Evolutionary conservation across 2,113 vertebrate species (phyloP), one percentile per base, ranked within the genome.

Genomic region (Chloroceryle aenea): DNA sequence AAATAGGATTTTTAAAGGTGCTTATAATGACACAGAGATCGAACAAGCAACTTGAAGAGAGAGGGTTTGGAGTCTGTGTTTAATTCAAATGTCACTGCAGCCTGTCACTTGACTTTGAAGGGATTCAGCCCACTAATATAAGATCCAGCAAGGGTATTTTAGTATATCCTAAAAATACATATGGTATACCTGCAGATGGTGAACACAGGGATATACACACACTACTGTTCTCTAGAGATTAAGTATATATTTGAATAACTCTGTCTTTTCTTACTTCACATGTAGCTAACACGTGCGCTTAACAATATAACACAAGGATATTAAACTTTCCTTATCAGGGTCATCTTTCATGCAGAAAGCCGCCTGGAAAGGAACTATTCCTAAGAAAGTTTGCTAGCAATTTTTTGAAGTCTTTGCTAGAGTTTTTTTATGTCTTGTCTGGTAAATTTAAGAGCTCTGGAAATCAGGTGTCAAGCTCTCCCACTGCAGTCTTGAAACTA

Each of bases 1-100:
- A 88, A 72, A 81, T 6, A 61, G 12, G 45, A 61, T 76, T 81
- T 48, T 76, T 56, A 55, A 43, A 62, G 36, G 34, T 55, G 25
- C 32, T 21, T 50, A 2, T 45, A 36, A 43, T 8, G 22, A 68
- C 47, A 64, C 5, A 10, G 17, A 63, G 20, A 23, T 14, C 12
- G 58, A 89, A 66, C 0, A 2, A 59, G 34, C 14, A 72, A 3
- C 50, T 6, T 1, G 0, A 30, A 32, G 25, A 53, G 16, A 25
- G 22, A 7, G 2, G 22, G 43, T 20, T 66, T 36, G 26, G 3
- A 0, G 34, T 38, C 73, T 26, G 9, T n/a, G 19, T 84, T 50
- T 21, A 71, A 56, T 77, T 52, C 53, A n/a, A 11, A 18, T 2
- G 1, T 20, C 9, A 26, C 20, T 25, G 30, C 42, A 77, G 45